Base-by-base conservation (phyloP, 2,888 invertebrate genomes). In the Spisula solida region DNA sequence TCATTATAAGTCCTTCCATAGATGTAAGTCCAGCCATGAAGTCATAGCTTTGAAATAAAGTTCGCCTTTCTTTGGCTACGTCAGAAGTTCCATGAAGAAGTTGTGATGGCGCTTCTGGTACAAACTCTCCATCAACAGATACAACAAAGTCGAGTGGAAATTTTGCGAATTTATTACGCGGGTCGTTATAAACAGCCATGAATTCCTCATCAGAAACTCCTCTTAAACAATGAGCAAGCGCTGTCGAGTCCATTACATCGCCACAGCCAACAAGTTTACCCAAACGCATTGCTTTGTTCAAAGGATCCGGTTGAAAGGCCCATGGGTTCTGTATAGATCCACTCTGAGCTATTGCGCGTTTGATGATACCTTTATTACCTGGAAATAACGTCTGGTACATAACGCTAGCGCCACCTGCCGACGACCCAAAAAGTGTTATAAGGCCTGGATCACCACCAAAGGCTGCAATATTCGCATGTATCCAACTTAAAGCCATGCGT, bases 11-110 rank as follows among this genome's bases (percentile, higher is more conserved):
- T 90, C 99, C 99, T 98, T 99, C 99, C 96, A 99, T 99, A 96
- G 98, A 98, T 97, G 99, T 99, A 97, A 98, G 98, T 90, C 99
- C 99, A 94, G 99, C 98, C 95, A 99, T 97, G 89, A 99, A 98
- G 97, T 99, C 98, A 92, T 86, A 75, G 60, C 82, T 88, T 29
- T 84, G 47, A 41, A 90, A 87, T 16, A 83, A 34, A 25, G 79
- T 0, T 41, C 85, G 66, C 25, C 75, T 56, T 31, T 78, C 48
- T 48, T 79, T 14, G 0, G 85, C 82, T 70, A 48, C n/a, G 16
- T 75, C 82, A 85, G 18, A 87, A 10, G 98, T 98, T 94, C 98
- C 98, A 92, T 98, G 97, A 96, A 99, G 97, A 97, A 98, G 97
- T 88, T 98, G 55, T 29, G 29, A 20, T 6, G 81, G 31, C 29